A percentile compares a stretch with the other conserved stretches of the same genome.
These are phyloP conservation scores for Meiosimyza platycephala DNA, from an alignment of 2,888 invertebrate genomes.

Conservation along the genomic window DNA sequence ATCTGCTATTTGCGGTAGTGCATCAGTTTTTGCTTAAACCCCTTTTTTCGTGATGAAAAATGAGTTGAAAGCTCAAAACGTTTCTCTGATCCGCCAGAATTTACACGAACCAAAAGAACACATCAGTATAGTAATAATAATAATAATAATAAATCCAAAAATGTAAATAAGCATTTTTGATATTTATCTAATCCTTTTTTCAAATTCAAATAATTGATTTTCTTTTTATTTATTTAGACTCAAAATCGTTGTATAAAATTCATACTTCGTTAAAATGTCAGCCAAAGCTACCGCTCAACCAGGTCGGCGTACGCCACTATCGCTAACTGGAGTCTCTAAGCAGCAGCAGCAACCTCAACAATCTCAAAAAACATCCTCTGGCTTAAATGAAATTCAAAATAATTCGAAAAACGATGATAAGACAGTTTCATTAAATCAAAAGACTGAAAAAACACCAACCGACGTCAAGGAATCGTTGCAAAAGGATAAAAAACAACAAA, in stretches of 20 bases:
- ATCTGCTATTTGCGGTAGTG: no score
- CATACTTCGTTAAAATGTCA: constrained; percentile 52
- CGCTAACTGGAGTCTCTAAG: constrained; percentile 45
- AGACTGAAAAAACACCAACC: constrained; percentile 29
- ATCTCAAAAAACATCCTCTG: constrained; percentile 36
- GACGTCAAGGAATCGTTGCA: neutral
- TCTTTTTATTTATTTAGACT: neutral
- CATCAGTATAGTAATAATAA: no score
- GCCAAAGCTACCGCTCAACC: constrained; percentile 57
- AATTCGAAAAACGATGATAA: constrained; percentile 26
- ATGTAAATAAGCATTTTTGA: no score
- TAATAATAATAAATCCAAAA: no score
- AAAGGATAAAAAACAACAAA: constrained; percentile 27
- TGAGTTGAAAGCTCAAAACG: no score
- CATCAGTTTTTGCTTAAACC: no score
- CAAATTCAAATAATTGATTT: no score
- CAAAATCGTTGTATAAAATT: constrained; percentile 18
- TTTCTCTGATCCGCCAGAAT: no score
- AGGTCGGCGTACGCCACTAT: constrained; percentile 54
- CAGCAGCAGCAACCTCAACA: constrained; percentile 49
- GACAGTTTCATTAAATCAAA: constrained; percentile 21
- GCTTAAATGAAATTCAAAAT: constrained; percentile 1
- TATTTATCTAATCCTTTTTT: no score
- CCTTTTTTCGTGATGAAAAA: no score
- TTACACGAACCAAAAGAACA: no score